Percentiles rank a stretch among this genome's conserved stretches.
Evolutionary conservation across 2,113 vertebrate genomes (phyloP).

Genomic region (Spea bombifrons): DNA sequence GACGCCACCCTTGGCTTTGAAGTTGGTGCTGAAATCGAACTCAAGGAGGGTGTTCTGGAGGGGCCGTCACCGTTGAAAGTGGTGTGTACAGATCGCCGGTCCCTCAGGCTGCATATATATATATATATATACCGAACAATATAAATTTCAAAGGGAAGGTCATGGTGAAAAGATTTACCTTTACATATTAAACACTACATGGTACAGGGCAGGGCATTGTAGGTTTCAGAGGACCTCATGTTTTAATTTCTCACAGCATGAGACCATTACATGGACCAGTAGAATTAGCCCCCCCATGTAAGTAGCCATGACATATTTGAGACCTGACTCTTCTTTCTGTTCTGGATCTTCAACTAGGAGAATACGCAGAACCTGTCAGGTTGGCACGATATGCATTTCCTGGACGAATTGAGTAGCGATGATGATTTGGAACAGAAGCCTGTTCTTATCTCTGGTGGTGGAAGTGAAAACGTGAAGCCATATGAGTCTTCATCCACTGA

Average conservation of each 20-base stretch:
- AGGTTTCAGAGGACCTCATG: too few species aligned
- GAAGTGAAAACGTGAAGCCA: background rate
- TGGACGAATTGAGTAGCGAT: constrained; percentile 45
- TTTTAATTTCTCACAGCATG: too few species aligned
- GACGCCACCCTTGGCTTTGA: constrained; percentile 29
- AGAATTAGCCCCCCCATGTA: too few species aligned
- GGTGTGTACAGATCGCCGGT: constrained; percentile 20
- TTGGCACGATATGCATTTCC: constrained; percentile 40
- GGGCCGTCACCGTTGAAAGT: constrained; percentile 36
- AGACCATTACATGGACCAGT: too few species aligned
- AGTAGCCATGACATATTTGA: too few species aligned
- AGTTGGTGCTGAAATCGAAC: constrained; percentile 51
- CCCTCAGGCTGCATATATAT: too few species aligned
- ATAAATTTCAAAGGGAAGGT: too few species aligned
- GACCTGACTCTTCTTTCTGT: background rate
- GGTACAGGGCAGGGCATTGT: background rate
- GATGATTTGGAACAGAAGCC: constrained; percentile 15
- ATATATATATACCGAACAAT: too few species aligned
- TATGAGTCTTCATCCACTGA: background rate
- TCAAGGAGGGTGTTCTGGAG: constrained; percentile 40
- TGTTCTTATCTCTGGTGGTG: background rate
- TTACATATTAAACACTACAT: too few species aligned
- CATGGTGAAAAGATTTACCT: too few species aligned
- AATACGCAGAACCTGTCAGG: constrained; percentile 48
- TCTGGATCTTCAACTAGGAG: constrained; percentile 33